Evolutionary conservation across 1,140 invertebrate genomes (phyloP).

Genomic region (Coenobita brevimanus): DNA sequence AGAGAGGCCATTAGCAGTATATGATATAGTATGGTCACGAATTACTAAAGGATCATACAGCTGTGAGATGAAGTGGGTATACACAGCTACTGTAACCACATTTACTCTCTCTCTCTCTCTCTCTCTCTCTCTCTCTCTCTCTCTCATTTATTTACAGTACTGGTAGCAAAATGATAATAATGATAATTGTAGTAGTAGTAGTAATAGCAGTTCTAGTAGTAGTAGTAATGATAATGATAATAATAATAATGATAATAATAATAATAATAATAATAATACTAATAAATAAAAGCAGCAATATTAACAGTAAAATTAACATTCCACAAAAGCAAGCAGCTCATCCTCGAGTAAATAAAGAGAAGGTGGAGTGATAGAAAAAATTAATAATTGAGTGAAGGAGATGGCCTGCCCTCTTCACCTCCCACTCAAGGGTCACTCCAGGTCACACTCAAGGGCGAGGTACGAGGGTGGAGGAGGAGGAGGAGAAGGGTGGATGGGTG

Average conservation of each 20-base stretch:
- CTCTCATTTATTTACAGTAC: too few relatives aligned
- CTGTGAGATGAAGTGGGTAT: not conserved
- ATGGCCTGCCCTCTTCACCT: too few relatives aligned
- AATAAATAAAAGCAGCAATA: not conserved
- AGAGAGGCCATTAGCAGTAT: not conserved
- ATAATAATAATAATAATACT: too few relatives aligned
- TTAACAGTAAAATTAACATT: not conserved
- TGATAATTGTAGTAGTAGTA: not conserved
- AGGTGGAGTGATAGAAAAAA: not conserved
- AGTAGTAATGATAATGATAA: not conserved
- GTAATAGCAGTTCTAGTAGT: not conserved
- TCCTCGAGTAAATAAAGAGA: not conserved
- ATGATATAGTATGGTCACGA: not conserved
- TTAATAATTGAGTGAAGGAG: not conserved
- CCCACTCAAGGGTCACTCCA: too few relatives aligned
- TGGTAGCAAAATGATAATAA: not conserved
- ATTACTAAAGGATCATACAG: not conserved
- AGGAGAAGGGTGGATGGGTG: not conserved
- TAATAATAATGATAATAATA: not conserved
- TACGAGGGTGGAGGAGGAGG: too few relatives aligned
- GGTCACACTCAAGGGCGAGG: too few relatives aligned
- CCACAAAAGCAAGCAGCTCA: not conserved
- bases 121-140: too few relatives aligned
- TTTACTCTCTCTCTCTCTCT: too few relatives aligned
- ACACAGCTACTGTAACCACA: too few relatives aligned